phyloP scores from a whole-genome alignment of 2,113 vertebrate species.

The Centropus bengalensis region DNA sequence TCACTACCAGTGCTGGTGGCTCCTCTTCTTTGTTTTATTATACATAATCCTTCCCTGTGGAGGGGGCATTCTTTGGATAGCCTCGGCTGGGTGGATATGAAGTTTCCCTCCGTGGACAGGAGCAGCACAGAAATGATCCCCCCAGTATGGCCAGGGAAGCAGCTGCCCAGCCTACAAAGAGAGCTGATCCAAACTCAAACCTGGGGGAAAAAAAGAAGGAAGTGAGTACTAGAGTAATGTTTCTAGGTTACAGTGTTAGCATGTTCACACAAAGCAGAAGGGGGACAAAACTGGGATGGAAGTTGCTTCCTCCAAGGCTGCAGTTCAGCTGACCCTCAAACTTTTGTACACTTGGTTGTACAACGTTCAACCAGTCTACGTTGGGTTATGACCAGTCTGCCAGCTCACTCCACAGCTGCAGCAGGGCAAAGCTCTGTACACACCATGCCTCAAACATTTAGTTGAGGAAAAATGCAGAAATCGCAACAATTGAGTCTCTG shows the following conservation, averaged over 20 bases:
- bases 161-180: conserved; percentile 89
- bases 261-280: not conserved
- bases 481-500: not conserved
- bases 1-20: not conserved
- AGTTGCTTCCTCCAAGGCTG: not conserved
- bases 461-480: not conserved
- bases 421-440: not conserved
- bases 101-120: conserved; percentile 74
- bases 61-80: conserved; percentile 75
- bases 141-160: conserved; percentile 84
- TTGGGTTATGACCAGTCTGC: not conserved
- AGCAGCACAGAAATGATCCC: conserved; percentile 84
- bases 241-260: not conserved
- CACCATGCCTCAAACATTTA: not conserved
- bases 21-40: conserved; percentile 67
- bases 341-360: not conserved
- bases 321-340: not conserved
- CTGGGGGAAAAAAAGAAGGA: conserved; percentile 58
- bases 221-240: not conserved
- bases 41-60: conserved; percentile 86
- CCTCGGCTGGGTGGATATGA: conserved; percentile 75
- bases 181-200: conserved; percentile 88
- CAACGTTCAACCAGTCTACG: not conserved
- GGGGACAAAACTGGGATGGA: not conserved
- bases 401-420: not conserved